phyloP scores from a whole-genome alignment of 2,888 invertebrate genomes.

The Pyrochroa serraticornis region DNA sequence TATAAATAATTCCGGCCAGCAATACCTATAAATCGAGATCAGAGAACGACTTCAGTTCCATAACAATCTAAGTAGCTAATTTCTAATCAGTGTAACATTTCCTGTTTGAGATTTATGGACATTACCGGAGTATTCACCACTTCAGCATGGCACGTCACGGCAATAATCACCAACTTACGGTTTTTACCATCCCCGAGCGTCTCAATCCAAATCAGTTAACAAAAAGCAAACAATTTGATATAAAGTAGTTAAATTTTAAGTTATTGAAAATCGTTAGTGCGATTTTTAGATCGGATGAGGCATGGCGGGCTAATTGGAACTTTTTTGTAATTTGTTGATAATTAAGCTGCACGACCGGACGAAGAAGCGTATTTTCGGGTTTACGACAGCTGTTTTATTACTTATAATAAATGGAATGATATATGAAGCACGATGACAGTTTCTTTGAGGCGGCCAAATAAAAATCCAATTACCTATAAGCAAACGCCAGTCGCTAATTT shows the following conservation, averaged over 20 bases:
- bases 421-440: constrained; percentile 8
- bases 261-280: not conserved
- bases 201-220: too few relatives aligned
- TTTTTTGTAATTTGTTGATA: too few relatives aligned
- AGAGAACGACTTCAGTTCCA: constrained; percentile 31
- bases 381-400: too few relatives aligned
- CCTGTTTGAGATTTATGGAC: constrained; percentile 33
- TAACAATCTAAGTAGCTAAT: constrained; percentile 41
- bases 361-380: too few relatives aligned
- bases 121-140: constrained; percentile 13
- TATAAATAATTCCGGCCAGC: constrained; percentile 18
- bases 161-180: constrained; percentile 4
- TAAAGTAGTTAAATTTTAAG: not conserved
- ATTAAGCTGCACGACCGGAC: too few relatives aligned
- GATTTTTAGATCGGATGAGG: constrained; percentile 9
- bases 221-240: too few relatives aligned
- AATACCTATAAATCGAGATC: constrained; percentile 29
- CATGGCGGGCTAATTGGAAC: too few relatives aligned
- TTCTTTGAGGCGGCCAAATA: not conserved
- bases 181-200: not conserved
- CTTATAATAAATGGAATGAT: not conserved
- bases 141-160: constrained; percentile 9
- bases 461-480: constrained; percentile 5
- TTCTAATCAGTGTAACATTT: constrained; percentile 38
- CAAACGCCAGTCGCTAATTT: too few relatives aligned